Evolutionary conservation across 2,113 vertebrate species (phyloP).

Genomic region (Callorhinus ursinus): DNA sequence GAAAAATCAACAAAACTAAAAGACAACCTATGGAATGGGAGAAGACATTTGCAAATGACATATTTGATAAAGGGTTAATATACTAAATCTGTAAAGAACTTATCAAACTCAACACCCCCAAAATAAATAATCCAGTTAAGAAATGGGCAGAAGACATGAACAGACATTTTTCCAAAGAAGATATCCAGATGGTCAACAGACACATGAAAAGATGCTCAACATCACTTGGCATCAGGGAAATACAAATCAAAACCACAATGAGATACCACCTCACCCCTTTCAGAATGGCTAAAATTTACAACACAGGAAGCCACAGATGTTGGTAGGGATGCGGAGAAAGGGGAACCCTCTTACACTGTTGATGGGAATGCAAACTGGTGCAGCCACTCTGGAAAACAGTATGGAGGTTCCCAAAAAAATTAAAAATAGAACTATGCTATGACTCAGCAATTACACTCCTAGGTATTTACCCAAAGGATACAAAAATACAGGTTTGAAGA

Average conservation of each 20-base stretch:
- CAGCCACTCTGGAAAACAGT: background rate
- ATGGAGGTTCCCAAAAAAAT: background rate
- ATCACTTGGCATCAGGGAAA: background rate
- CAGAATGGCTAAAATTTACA: background rate
- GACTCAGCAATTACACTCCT: background rate
- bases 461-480: background rate
- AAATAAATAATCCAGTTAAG: too few relatives aligned
- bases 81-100: too few relatives aligned
- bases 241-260: background rate
- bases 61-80: too few relatives aligned
- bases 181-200: background rate
- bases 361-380: background rate
- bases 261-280: background rate
- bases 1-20: background rate
- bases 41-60: background rate
- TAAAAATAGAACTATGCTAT: background rate
- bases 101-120: too few relatives aligned
- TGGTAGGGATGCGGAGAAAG: background rate
- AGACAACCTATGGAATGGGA: background rate
- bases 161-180: background rate
- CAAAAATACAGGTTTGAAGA: background rate
- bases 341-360: background rate
- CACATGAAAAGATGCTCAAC: background rate
- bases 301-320: background rate
- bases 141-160: too few relatives aligned